Evolutionary conservation across 2,113 vertebrate genomes (phyloP), one percentile per base, ranked within the genome.

Genomic region (Lophius piscatorius): DNA sequence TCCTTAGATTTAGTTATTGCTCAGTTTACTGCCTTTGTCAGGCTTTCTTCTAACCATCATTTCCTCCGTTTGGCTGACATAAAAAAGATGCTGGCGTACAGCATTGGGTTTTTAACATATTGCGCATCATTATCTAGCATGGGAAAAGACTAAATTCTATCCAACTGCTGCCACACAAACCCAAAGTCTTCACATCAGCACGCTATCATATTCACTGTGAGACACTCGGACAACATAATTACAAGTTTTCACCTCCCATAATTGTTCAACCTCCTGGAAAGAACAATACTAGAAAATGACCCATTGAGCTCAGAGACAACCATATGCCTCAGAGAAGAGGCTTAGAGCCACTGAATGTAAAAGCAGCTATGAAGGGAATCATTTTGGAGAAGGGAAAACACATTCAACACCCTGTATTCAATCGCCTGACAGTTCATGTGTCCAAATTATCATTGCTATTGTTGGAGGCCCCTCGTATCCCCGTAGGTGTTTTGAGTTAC

Each of bases 201-300:
- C 36, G 29, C 40, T 55, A 61, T 59, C 69, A 22, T 14, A 9
- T 72, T 75, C 57, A 51, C 49, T 64, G 47, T 58, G 46, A 62
- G 65, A 62, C 14, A 41, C 31, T 39, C 54, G 12, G 2, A 55
- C 44, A 2, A 14, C 21, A 63, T 48, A 55, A 74, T 61, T 48
- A 64, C 23, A 42, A 35, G 63, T 82, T 65, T 76, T 56, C 65
- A 64, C 59, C 13, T 39, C 31, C 42, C n/a, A 10, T 38, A 70
- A 78, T 73, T 28, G 6, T 61, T 26, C 8, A 6, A 68, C 72
- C 60, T 65, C 67, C 76, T 49, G 70, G 35, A 52, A 66, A 10
- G 75, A 80, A 63, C 76, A 52, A 60, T 58, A 44, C 65, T n/a
- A 41, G 26, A 6, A 28, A 83, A 79, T 47, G 60, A 74, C 23